A percentile compares a stretch with the other conserved stretches of the same genome.
phyloP scores from a whole-genome alignment of 2,888 invertebrate genomes.

The Dryococelus australis region DNA sequence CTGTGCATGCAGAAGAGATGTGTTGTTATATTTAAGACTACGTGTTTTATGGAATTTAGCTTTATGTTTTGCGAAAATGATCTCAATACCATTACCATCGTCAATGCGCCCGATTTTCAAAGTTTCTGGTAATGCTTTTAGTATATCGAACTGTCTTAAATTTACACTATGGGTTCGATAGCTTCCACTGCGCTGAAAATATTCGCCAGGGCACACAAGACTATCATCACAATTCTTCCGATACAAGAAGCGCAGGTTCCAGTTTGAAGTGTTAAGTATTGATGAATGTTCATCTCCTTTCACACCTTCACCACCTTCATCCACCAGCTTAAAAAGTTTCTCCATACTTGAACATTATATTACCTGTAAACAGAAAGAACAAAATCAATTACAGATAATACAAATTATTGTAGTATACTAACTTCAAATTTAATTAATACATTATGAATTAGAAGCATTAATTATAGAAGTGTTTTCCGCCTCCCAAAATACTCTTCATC shows the following conservation, averaged over 20 bases:
- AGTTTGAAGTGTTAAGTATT: not conserved
- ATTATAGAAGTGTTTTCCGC: not conserved
- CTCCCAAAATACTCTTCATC: not conserved
- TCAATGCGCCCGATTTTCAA: not conserved
- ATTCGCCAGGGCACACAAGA: not conserved
- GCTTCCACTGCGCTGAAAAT: too few species aligned
- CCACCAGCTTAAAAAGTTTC: not conserved
- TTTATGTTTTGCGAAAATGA: not conserved
- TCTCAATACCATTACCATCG: not conserved
- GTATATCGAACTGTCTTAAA: not conserved
- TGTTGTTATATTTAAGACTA: conserved; percentile 12
- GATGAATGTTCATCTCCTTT: not conserved
- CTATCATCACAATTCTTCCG: not conserved
- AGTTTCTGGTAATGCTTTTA: conserved; percentile 11
- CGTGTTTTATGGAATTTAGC: conserved; percentile 5
- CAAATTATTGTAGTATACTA: not conserved
- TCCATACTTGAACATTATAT: not conserved
- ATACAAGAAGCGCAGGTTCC: not conserved
- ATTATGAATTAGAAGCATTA: not conserved
- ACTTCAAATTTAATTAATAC: not conserved
- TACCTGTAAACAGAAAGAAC: conserved; percentile 5
- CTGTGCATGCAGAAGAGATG: not conserved
- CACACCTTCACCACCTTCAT: not conserved
- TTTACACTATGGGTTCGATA: not conserved
- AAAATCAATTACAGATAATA: not conserved